A percentile compares a stretch with the other conserved stretches of the same genome.
These are phyloP conservation scores for Busseola fusca DNA, from an alignment of 2,888 invertebrate species.

Conservation along the genomic window DNA sequence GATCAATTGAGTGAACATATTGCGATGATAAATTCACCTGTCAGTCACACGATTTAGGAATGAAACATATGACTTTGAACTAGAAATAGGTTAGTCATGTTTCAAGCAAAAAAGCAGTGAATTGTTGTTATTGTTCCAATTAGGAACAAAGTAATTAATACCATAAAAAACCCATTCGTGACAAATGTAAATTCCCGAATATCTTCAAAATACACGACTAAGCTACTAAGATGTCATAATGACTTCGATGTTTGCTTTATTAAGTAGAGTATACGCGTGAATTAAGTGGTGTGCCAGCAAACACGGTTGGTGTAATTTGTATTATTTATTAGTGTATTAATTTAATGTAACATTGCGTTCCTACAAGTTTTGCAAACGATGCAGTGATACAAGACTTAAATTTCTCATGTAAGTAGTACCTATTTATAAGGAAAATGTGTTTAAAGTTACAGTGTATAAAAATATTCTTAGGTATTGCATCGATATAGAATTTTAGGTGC, in stretches of 20 bases:
- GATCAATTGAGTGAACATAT: constrained; percentile 17
- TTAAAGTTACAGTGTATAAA: neutral
- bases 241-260: constrained; percentile 26
- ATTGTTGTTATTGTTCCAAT: constrained; percentile 4
- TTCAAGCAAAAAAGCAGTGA: constrained; percentile 20
- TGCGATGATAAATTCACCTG: constrained; percentile 31
- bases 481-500: neutral
- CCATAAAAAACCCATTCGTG: constrained; percentile 48
- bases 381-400: neutral
- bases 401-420: constrained; percentile 21
- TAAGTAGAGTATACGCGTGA: constrained; percentile 19
- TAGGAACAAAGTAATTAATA: constrained; percentile 10
- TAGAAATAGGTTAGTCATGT: constrained; percentile 36
- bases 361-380: constrained; percentile 2
- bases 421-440: neutral
- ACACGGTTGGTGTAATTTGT: constrained; percentile 2
- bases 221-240: neutral
- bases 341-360: neutral
- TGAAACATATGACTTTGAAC: constrained; percentile 20
- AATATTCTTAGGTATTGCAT: neutral
- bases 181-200: constrained; percentile 32
- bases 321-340: constrained; percentile 7
- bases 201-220: neutral
- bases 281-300: neutral
- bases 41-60: neutral